phyloP scores from a whole-genome alignment of 1,140 invertebrate genomes.

The Monochamus saltuarius region DNA sequence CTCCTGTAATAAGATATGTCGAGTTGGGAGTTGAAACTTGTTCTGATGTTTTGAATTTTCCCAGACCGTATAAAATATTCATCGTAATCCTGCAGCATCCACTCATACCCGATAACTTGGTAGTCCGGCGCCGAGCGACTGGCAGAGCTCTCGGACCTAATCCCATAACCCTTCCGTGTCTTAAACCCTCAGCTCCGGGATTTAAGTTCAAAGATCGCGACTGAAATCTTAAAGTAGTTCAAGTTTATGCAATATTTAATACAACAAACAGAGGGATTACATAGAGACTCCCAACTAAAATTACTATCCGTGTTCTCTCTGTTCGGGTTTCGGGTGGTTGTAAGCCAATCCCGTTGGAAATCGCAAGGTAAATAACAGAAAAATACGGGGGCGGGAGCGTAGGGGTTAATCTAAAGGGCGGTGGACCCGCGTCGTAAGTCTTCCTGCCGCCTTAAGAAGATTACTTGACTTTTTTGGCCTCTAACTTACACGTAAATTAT shows the following conservation, averaged over 20 bases:
- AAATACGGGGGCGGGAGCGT: not conserved
- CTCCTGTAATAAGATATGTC: no score
- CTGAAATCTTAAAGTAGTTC: slow-evolving; percentile 24
- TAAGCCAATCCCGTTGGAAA: slow-evolving; percentile 3
- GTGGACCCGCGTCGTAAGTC: slow-evolving; percentile 11
- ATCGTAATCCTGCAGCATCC: no score
- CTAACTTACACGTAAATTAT: slow-evolving; percentile 5
- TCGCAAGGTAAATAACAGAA: slow-evolving; percentile 8
- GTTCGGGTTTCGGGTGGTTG: no score
- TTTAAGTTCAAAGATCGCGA: slow-evolving; percentile 29
- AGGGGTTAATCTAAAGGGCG: not conserved
- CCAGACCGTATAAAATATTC: no score
- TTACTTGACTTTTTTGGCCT: slow-evolving; percentile 18
- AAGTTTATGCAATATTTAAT: slow-evolving; percentile 27
- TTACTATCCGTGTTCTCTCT: no score
- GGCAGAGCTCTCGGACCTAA: slow-evolving; percentile 22
- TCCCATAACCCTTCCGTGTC: slow-evolving; percentile 27
- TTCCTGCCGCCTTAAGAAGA: slow-evolving; percentile 13
- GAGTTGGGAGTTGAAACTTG: no score
- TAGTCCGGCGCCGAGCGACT: not conserved
- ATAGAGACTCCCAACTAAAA: slow-evolving; percentile 1
- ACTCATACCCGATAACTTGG: no score
- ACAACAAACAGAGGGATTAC: slow-evolving; percentile 26
- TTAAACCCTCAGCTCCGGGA: slow-evolving; percentile 20
- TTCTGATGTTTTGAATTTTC: no score